Percentiles rank a stretch among this genome's conserved stretches.
Evolutionary conservation across 2,113 vertebrate genomes (phyloP).

Genomic region (Rhineura floridana): DNA sequence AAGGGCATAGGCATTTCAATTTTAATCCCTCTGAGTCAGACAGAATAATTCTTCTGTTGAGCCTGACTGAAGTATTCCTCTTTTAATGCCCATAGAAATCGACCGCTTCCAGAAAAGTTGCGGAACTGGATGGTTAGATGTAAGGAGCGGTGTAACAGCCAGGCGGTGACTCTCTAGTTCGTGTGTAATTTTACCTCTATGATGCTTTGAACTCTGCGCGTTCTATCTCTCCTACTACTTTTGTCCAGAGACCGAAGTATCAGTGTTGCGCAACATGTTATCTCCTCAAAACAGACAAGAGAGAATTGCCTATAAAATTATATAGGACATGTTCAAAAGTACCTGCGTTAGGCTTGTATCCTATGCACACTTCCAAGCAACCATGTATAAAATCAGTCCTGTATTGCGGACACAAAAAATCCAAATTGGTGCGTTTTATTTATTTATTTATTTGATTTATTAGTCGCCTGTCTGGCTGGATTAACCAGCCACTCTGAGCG

Average conservation of each 20-base stretch:
- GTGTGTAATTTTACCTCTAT: rapidly evolving
- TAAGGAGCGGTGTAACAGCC: rapidly evolving
- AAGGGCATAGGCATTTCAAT: neutral
- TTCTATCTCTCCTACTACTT: neutral
- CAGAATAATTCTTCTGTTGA: neutral
- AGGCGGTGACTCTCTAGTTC: neutral
- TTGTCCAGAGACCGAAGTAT: no score
- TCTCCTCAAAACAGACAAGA: no score
- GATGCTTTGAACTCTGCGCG: neutral
- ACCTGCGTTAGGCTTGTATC: neutral
- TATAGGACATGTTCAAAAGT: neutral
- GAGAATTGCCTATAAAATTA: neutral
- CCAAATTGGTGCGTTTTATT: neutral
- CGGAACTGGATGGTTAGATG: neutral
- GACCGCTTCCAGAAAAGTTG: neutral
- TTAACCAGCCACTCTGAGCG: no score
- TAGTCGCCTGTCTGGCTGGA: no score
- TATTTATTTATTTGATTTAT: no score
- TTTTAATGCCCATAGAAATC: neutral
- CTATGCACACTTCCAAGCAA: no score
- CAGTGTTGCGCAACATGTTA: neutral
- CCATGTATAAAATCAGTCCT: no score
- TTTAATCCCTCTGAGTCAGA: neutral
- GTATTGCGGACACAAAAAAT: neutral
- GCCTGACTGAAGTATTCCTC: neutral